Evolutionary conservation across 2,888 invertebrate species (phyloP).

Genomic region (Horisme vitalbata): DNA sequence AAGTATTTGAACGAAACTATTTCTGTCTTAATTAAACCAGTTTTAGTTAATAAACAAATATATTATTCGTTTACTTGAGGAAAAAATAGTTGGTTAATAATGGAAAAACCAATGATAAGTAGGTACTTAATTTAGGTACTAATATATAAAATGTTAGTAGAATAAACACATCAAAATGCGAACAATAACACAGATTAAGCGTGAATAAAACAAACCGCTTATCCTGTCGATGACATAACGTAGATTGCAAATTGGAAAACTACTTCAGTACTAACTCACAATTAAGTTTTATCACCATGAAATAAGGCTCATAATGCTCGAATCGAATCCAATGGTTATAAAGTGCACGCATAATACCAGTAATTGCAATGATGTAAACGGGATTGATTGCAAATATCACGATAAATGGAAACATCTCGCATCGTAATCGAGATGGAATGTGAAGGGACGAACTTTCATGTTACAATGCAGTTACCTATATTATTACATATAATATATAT

Average conservation of each 20-base stretch:
- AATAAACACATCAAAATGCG: too few relatives aligned
- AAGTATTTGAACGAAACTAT: too few relatives aligned
- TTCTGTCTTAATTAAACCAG: too few relatives aligned
- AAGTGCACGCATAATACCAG: conserved; percentile 4
- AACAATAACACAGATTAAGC: too few relatives aligned
- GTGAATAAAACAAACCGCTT: conserved; percentile 1
- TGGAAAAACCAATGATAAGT: neutral
- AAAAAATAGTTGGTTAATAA: neutral
- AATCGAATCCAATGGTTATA: conserved; percentile 1
- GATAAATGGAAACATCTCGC: conserved; percentile 6
- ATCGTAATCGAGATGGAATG: conserved; percentile 19
- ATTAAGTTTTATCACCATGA: conserved; percentile 3
- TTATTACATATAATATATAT: too few relatives aligned
- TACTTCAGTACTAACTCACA: neutral
- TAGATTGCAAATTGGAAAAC: conserved; percentile 13
- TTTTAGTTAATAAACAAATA: too few relatives aligned
- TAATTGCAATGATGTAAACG: conserved; percentile 13
- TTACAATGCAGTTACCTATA: too few relatives aligned
- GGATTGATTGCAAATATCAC: conserved; percentile 14
- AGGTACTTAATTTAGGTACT: too few relatives aligned
- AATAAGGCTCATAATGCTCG: conserved; percentile 9
- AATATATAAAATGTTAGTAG: neutral
- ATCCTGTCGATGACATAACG: conserved; percentile 8
- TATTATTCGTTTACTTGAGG: neutral
- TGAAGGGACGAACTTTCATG: conserved; percentile 7